phyloP scores from a whole-genome alignment of 2,113 vertebrate species.

The Myocastor coypus region DNA sequence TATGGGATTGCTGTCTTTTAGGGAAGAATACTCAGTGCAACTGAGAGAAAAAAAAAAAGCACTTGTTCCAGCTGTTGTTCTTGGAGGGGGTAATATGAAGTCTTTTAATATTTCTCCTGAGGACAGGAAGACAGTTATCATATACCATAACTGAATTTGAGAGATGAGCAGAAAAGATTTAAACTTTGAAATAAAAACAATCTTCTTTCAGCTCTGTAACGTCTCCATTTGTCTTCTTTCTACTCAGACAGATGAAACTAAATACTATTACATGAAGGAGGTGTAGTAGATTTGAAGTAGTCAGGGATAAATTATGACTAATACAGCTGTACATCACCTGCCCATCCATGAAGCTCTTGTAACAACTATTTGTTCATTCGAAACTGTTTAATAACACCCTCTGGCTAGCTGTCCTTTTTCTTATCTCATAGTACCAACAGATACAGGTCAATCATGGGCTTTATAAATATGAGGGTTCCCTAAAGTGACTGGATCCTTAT shows the following conservation, averaged over 20 bases:
- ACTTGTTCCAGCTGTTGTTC: not conserved
- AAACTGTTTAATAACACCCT: constrained; percentile 19
- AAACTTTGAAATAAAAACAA: constrained; percentile 26
- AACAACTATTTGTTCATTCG: constrained; percentile 52
- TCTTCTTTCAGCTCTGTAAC: constrained; percentile 20
- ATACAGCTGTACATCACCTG: constrained; percentile 13
- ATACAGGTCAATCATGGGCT: constrained; percentile 9
- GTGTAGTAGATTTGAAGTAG: constrained; percentile 25
- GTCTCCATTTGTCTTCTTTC: constrained; percentile 50
- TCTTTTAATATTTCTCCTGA: constrained; percentile 24
- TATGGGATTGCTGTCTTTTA: not conserved
- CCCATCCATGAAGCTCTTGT: not conserved
- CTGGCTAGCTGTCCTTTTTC: not conserved
- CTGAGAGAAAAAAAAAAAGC: not conserved
- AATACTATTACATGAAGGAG: constrained; percentile 32
- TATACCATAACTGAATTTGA: not conserved
- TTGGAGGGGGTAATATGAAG: not conserved
- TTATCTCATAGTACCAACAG: not conserved
- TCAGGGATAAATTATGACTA: constrained; percentile 32
- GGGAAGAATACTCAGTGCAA: not conserved
- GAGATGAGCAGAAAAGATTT: not conserved
- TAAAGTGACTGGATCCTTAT: constrained; percentile 1
- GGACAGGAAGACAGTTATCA: constrained; percentile 6
- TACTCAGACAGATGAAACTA: constrained; percentile 40
- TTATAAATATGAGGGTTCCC: not conserved